These are phyloP conservation scores for Tyto alba DNA, from an alignment of 2,113 vertebrate genomes.

Conservation along the genomic window DNA sequence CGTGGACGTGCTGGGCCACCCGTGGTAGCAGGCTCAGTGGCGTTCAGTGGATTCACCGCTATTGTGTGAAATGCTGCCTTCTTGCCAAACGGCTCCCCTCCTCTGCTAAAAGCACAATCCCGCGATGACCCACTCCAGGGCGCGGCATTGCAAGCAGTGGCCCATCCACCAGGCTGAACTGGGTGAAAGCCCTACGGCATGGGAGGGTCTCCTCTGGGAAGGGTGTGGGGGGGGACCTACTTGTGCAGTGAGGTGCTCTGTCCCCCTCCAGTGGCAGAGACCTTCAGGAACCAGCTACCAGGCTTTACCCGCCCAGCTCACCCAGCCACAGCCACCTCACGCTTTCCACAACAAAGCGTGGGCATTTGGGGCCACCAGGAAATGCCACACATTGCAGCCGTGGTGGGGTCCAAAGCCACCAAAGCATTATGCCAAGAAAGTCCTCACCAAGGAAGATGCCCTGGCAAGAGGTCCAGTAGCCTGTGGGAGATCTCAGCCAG, in stretches of 20 bases:
- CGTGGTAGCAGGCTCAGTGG: not conserved
- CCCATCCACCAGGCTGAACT: conserved; percentile 41
- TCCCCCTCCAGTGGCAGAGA: conserved; percentile 56
- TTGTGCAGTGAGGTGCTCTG: conserved; percentile 9
- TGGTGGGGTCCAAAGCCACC: not conserved
- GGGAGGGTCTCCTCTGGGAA: conserved; percentile 31
- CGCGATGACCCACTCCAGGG: conserved; percentile 41
- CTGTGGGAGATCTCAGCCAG: not conserved
- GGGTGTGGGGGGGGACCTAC: not conserved
- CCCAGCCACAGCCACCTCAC: not conserved
- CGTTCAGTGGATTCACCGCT: not conserved
- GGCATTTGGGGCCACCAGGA: not conserved
- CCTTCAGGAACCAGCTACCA: not conserved
- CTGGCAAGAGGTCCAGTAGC: not conserved
- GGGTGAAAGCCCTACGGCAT: conserved; percentile 38
- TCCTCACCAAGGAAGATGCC: not conserved
- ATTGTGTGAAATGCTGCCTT: conserved; percentile 1
- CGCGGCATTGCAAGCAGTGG: conserved; percentile 32
- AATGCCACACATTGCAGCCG: rapidly evolving
- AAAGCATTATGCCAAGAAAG: not conserved
- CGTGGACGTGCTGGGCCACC: not conserved
- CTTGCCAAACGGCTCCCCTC: conserved; percentile 20
- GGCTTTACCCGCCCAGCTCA: not conserved
- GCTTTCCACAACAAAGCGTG: rapidly evolving
- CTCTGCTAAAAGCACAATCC: conserved; percentile 32